Base-by-base conservation (phyloP, 2,888 invertebrate species). In the Carpatolechia fugitivella region DNA sequence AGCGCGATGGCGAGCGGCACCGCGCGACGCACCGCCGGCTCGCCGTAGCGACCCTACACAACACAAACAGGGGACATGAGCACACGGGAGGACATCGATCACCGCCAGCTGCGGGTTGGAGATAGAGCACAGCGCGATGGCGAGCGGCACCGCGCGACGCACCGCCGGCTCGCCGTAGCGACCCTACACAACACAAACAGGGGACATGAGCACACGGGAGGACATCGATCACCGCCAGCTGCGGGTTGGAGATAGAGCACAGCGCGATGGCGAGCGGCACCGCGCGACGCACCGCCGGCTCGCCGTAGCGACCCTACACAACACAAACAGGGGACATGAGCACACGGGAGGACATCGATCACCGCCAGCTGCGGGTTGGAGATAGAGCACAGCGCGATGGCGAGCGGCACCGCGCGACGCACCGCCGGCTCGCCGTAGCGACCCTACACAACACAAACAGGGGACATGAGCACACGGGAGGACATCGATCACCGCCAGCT, bases 121-220 rank as follows among this genome's bases (percentile, higher is more conserved):
- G 11, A 98, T 95, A 1, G 99, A 99, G 64, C 98, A 95, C 38
- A 99, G 92, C 16, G 98, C 99, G 62, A 99, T 92, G 7, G 99
- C 99, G 30, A 99, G 91, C 0, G 99, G 99, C 44, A 99, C 99
- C 8, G 99, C 98, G 62, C 99, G 93, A 7, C 99, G 93, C 57
- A 99, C 98, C 0, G 96, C 96, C 11, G 98, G 98, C 80, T 99
- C 99, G 67, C 99, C 99, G 80, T 99, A 99, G 6, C 99, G 95
- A 63, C 99, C 92, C 91, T 94, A 70, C 14, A 11, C 8, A 30
- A 10, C 6, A 11, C 30, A 8, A 8, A 30, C 30, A 30, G 4
- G 4, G 8, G 5, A 8, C 8, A 30, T 8, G 4, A 4, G 30
- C 8, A 30, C 30, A 30, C n/a, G n/a, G n/a, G 58, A 99, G 92